Evolutionary conservation across 1,140 invertebrate genomes (phyloP).

Genomic region (Zophobas atratus): DNA sequence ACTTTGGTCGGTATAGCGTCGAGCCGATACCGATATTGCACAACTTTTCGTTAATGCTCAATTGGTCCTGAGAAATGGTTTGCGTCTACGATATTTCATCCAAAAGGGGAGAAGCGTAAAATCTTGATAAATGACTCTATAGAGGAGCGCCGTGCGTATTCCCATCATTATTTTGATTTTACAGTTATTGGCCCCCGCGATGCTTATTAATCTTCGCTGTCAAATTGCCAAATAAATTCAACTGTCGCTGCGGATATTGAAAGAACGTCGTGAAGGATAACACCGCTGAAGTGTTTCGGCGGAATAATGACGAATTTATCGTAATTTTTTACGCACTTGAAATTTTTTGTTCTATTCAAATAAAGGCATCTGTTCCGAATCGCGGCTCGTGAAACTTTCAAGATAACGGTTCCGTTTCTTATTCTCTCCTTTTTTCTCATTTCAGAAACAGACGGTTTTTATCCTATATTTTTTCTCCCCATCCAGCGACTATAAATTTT

Average conservation of each 20-base stretch:
- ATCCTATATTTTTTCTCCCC: slow-evolving; percentile 14
- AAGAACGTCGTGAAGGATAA: neutral
- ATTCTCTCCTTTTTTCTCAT: neutral
- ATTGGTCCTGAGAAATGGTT: slow-evolving; percentile 43
- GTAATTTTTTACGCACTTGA: neutral
- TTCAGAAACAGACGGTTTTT: slow-evolving; percentile 8
- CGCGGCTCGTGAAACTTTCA: neutral
- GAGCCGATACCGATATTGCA: slow-evolving; percentile 30
- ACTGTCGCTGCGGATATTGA: slow-evolving; percentile 24
- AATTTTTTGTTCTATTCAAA: slow-evolving; percentile 5
- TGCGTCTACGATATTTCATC: slow-evolving; percentile 31
- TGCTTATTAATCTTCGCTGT: slow-evolving; percentile 34
- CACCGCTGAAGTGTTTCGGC: neutral
- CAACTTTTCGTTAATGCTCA: slow-evolving; percentile 46
- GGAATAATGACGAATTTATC: slow-evolving; percentile 18
- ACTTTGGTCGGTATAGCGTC: neutral
- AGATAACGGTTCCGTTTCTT: neutral
- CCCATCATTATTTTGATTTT: slow-evolving; percentile 39
- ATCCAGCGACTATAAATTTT: slow-evolving; percentile 22
- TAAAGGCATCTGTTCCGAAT: neutral
- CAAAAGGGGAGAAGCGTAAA: slow-evolving; percentile 24
- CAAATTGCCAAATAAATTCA: slow-evolving; percentile 32
- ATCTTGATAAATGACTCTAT: slow-evolving; percentile 39
- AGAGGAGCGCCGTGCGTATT: slow-evolving; percentile 17
- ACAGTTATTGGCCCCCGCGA: slow-evolving; percentile 22